Percentiles rank a stretch among this genome's conserved stretches.
Conservation (phyloP, 2,797 vertebrate species). For the Apogon talboti region DNA sequence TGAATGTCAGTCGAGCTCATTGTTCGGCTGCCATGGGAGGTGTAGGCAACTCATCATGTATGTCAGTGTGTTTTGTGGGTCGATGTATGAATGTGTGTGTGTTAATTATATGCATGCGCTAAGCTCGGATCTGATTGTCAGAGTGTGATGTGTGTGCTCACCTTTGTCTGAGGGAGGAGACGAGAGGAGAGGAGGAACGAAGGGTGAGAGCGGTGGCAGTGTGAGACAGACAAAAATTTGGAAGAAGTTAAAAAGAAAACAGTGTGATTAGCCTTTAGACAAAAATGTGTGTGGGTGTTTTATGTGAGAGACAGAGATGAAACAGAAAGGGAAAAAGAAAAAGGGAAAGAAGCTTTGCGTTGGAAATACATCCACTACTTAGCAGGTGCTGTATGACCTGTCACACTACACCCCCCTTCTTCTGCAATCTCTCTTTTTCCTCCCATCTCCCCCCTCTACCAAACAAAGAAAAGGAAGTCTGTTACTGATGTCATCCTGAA, state of each 20-base stretch:
- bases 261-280: slow-evolving; percentile 65
- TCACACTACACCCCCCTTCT: slow-evolving; percentile 31
- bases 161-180: slow-evolving; percentile 67
- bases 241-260: slow-evolving; percentile 62
- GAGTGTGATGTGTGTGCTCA: slow-evolving; percentile 65
- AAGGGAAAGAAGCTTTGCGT: slow-evolving; percentile 31
- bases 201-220: slow-evolving; percentile 35
- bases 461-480: slow-evolving; percentile 64
- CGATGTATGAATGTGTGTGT: slow-evolving; percentile 27
- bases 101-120: slow-evolving; percentile 69
- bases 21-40: slow-evolving; percentile 73
- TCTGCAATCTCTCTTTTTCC: slow-evolving; percentile 42
- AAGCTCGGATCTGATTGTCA: slow-evolving; percentile 65
- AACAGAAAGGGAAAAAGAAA: slow-evolving; percentile 14
- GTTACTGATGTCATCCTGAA: slow-evolving; percentile 58
- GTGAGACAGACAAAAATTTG: slow-evolving; percentile 51
- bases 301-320: slow-evolving; percentile 20
- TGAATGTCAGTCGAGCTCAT: slow-evolving; percentile 71
- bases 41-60: slow-evolving; percentile 58
- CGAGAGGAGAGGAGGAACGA: slow-evolving; percentile 15
- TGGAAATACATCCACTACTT: slow-evolving; percentile 63
- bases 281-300: slow-evolving; percentile 26
- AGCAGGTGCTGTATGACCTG: slow-evolving; percentile 76
- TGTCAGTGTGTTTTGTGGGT: slow-evolving; percentile 46
- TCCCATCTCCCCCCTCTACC: slow-evolving; percentile 35